Evolutionary conservation across 2,113 vertebrate genomes (phyloP).

Genomic region (Bathybates hornii): DNA sequence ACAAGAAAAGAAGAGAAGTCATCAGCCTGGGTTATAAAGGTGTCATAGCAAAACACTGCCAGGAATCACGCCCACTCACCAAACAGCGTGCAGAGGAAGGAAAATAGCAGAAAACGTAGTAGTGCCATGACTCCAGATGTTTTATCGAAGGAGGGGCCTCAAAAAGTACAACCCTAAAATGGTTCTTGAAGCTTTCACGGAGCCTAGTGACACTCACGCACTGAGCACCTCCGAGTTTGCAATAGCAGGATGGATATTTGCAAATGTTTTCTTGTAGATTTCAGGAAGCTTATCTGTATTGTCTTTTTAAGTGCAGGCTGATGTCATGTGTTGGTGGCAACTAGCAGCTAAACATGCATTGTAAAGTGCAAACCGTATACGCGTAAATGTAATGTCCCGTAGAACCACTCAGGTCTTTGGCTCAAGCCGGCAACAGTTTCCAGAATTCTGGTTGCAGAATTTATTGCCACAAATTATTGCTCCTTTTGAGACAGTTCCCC

Average conservation of each 20-base stretch:
- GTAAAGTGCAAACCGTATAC: slow-evolving; percentile 4
- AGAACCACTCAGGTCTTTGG: slow-evolving; percentile 33
- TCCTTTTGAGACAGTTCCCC: neutral
- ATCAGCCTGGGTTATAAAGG: neutral
- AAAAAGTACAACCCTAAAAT: neutral
- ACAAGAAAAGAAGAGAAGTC: neutral
- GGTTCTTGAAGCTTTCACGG: neutral
- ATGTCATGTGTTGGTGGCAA: neutral
- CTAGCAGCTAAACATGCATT: slow-evolving; percentile 21
- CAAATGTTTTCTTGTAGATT: neutral
- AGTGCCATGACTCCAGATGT: slow-evolving; percentile 19
- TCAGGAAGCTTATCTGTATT: neutral
- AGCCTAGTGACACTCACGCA: neutral
- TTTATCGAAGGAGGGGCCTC: neutral
- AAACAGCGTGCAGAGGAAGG: slow-evolving; percentile 41
- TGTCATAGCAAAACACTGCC: neutral
- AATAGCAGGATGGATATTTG: neutral
- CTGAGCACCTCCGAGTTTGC: neutral
- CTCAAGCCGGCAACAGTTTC: slow-evolving; percentile 1
- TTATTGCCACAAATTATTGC: slow-evolving; percentile 38
- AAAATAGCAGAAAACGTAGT: slow-evolving; percentile 37
- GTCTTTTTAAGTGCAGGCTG: neutral
- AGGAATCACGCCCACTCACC: slow-evolving; percentile 56
- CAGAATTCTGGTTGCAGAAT: neutral
- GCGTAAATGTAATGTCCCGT: neutral